Base-by-base conservation (phyloP, 64 coral and sea anemone species). In the Stichodactyla mertensii region DNA sequence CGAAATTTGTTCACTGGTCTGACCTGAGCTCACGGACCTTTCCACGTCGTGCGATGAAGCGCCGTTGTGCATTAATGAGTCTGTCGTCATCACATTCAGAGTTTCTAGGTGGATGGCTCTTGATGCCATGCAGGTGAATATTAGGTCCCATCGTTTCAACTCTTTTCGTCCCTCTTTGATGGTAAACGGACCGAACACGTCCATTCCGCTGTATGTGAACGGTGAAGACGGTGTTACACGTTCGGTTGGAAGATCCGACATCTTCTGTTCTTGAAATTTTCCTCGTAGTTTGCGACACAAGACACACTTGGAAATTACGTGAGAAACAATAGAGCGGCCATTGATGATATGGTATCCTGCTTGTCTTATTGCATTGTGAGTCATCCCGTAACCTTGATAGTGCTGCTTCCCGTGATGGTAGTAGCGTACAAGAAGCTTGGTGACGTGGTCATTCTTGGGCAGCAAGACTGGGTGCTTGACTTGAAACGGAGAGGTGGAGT, bases 71-170 rank as follows among this genome's bases (percentile, higher is more conserved):
- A 28, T 66, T 84, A 4, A 91, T 91, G 74, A 55, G 16, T 64
- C 83, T 36, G 89, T 71, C 2, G 64, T 83, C 89, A 91, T 91
- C 6, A 77, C 28, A 13, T 67, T 52, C 19, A 64, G 57, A 7
- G 59, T 19, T 55, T 86, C 84, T 5, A 86, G 36, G 60, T 91
- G 89, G 55, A 91, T 86, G 15, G 89, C 69, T 52, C 89, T 22
- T 36, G 80, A 84, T 19, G 60, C 71, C 5, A 91, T 27, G 19
- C 89, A 91, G n/a, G 83, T 91, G 26, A 86, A 81, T 86, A 86
- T 78, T 23, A 91, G 83, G 18, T 77, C 83, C 83, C 84, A 91
- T 82, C 89, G 83, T 59, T 91, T 86, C 5, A 62, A 86, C 16
- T 86, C 83, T 4, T 79, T 90, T 6, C 67, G 80, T 7, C 82